A percentile compares a stretch with the other conserved stretches of the same genome.
Conservation (phyloP, 2,113 vertebrate species). For the Lasiurus borealis region DNA sequence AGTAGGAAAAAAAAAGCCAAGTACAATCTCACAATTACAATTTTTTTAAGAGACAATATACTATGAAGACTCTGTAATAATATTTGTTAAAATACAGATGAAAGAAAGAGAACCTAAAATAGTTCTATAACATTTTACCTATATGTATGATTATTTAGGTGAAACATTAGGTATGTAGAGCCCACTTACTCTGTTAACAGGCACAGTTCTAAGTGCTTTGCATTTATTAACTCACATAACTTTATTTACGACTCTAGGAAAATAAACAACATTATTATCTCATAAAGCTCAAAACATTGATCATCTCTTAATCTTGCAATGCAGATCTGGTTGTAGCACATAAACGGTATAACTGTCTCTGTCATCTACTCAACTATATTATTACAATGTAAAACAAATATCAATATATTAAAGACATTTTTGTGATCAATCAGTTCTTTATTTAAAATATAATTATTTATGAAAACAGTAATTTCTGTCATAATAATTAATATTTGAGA, state of each 20-base stretch:
- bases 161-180: constrained; percentile 12
- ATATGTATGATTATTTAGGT: background rate
- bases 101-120: constrained; percentile 20
- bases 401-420: constrained; percentile 8
- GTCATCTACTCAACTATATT: background rate
- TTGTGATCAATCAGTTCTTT: background rate
- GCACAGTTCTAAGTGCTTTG: background rate
- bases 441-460: background rate
- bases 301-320: background rate
- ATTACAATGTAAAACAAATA: constrained; percentile 25
- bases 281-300: background rate
- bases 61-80: background rate
- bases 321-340: background rate
- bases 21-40: constrained; percentile 2
- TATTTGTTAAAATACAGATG: background rate
- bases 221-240: constrained; percentile 18
- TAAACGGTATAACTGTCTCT: background rate
- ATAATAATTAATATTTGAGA: constrained; percentile 4
- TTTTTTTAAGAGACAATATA: background rate
- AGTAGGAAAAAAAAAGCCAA: background rate
- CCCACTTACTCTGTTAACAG: background rate
- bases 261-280: constrained; percentile 6
- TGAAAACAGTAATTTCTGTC: background rate
- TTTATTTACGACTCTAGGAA: background rate
- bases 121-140: background rate